Evolutionary conservation across 1,140 invertebrate genomes (phyloP), one percentile per base, ranked within the genome.

Genomic region (Ceratina calcarata): DNA sequence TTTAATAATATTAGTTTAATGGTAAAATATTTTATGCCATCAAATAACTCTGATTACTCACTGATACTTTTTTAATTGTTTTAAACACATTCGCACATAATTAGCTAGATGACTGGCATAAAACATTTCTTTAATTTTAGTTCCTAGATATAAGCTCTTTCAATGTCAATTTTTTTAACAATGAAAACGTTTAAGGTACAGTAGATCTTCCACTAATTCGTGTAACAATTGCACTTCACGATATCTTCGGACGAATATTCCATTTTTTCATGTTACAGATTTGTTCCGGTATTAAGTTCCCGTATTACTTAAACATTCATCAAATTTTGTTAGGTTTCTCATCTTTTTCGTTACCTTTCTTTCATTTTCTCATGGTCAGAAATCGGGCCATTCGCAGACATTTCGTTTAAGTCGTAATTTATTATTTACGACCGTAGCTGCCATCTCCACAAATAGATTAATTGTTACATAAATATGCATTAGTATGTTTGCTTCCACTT

Each of bases 1-100:
- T 91, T 83, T 86, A 86, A 89, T 88, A 64, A 60, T 71, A 10
- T 90, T 83, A 89, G 62, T 82, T 73, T 60, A 27, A 57, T 60
- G 18, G 15, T 18, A 64, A 45, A 78, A 62, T 85, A 78, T 79
- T 53, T 82, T 72, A 37, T 76, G 18, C 49, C 20, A 68, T 24
- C 69, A 55, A 49, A 51, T 16, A 68, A 18, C 37, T 64, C 18
- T 45, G n/a, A 24, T 55, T 18, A 24, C 62, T 22, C 4, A 10
- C 10, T 10, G 37, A 45, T 45, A 45, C 37, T 10, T 45, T 10
- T 3, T 45, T n/a, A 70, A 24, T n/a, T 72, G 45, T 57, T 70
- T 70, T 51, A 58, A 15, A 70, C 10, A 1, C 0, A 12, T 27
- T 68, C 83, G 61, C 16, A 51, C 20, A 4, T 65, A 45, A 67